A percentile compares a stretch with the other conserved stretches of the same genome.
phyloP scores from a whole-genome alignment of 1,140 invertebrate species.

The Cydia splendana region DNA sequence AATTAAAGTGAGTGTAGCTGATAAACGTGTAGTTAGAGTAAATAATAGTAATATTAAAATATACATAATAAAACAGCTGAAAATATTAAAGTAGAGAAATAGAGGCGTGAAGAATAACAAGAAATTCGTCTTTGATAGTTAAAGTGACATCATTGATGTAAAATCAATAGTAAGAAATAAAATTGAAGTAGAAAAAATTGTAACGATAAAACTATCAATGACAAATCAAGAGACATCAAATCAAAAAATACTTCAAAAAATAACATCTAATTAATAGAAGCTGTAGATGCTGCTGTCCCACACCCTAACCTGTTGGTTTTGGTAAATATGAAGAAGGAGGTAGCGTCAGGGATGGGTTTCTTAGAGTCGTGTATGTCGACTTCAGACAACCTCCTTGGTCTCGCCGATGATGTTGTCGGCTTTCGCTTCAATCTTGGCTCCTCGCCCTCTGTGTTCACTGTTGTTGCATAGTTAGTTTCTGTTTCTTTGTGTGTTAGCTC shows the following conservation, averaged over 20 bases:
- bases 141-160: neutral
- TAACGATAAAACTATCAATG: slow-evolving; percentile 45
- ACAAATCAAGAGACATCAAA: slow-evolving; percentile 49
- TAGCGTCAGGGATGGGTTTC: slow-evolving; percentile 96
- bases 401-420: slow-evolving; percentile 81
- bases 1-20: slow-evolving; percentile 45
- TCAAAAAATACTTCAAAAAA: slow-evolving; percentile 45
- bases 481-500: slow-evolving; percentile 49
- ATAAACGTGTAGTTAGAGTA: slow-evolving; percentile 36
- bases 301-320: slow-evolving; percentile 92
- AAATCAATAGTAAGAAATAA: neutral
- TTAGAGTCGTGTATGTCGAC: slow-evolving; percentile 92
- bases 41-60: slow-evolving; percentile 37
- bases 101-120: slow-evolving; percentile 39
- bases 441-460: slow-evolving; percentile 75
- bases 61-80: slow-evolving; percentile 39
- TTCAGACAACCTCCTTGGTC: slow-evolving; percentile 95
- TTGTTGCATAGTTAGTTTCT: slow-evolving; percentile 38
- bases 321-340: slow-evolving; percentile 97
- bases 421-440: slow-evolving; percentile 73
- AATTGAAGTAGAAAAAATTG: neutral
- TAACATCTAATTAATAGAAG: slow-evolving; percentile 60
- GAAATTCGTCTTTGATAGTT: slow-evolving; percentile 46
- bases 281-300: slow-evolving; percentile 39
- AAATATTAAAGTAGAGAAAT: slow-evolving; percentile 41